phyloP scores from a whole-genome alignment of 2,888 invertebrate genomes.

The Drosophila mayaguana region DNA sequence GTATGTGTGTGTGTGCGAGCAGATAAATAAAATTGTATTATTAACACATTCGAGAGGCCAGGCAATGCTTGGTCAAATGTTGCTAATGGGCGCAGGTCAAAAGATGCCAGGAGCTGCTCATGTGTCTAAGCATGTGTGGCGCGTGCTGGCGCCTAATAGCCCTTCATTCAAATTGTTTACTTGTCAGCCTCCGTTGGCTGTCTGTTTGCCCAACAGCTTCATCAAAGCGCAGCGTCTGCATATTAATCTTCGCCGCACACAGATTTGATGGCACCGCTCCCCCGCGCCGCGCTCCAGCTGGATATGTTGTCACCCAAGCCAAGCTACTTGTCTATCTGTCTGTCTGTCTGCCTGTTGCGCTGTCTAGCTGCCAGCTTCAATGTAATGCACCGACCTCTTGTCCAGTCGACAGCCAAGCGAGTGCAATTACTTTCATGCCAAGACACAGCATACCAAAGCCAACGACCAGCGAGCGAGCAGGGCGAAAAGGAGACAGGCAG shows the following conservation, averaged over 20 bases:
- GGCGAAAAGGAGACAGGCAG: background rate
- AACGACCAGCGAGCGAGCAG: conserved; percentile 4
- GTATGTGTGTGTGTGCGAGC: conserved; percentile 16
- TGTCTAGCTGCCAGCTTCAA: conserved; percentile 49
- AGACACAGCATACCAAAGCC: conserved; percentile 33
- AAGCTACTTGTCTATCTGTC: conserved; percentile 10
- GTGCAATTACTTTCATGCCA: conserved; percentile 58
- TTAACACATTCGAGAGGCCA: conserved; percentile 73
- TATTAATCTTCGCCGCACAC: conserved; percentile 61
- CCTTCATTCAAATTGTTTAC: conserved; percentile 66
- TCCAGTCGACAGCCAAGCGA: conserved; percentile 30
- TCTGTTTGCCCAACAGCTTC: conserved; percentile 48
- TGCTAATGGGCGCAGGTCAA: conserved; percentile 56
- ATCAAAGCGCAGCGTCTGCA: conserved; percentile 65
- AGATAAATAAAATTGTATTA: conserved; percentile 77
- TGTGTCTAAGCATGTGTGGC: conserved; percentile 14
- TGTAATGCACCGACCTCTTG: conserved; percentile 40
- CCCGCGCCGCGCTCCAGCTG: background rate
- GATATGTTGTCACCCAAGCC: conserved; percentile 34
- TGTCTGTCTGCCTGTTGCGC: background rate
- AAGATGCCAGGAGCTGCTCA: conserved; percentile 16
- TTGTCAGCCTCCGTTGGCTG: conserved; percentile 37
- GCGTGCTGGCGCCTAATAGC: conserved; percentile 55
- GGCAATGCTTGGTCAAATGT: conserved; percentile 74
- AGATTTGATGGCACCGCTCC: conserved; percentile 36